Conservation (phyloP, 2,113 vertebrate species). For the Seriola quinqueradiata region DNA sequence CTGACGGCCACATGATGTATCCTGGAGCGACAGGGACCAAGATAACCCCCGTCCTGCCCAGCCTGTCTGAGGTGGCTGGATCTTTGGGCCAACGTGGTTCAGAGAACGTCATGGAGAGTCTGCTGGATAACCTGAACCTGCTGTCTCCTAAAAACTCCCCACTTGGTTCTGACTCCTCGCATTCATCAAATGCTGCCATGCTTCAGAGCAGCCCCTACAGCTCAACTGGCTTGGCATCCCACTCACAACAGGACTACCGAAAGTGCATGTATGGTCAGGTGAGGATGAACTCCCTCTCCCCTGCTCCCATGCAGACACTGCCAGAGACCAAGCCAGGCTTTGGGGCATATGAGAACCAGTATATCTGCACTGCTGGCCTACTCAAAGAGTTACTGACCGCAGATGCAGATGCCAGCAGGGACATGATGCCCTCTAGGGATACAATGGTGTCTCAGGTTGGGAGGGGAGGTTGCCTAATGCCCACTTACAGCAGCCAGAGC, state of each 20-base stretch:
- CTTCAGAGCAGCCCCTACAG: conserved; percentile 90
- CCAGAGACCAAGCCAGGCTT: conserved; percentile 90
- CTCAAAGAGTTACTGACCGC: conserved; percentile 94
- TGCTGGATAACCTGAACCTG: conserved; percentile 95
- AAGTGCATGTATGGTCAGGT: conserved; percentile 90
- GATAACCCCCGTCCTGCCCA: conserved; percentile 91
- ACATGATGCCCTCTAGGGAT: conserved; percentile 88
- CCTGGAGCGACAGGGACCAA: conserved; percentile 85
- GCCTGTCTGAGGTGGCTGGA: conserved; percentile 92
- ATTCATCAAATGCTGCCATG: conserved; percentile 88
- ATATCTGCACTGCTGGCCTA: conserved; percentile 89
- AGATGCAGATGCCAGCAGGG: conserved; percentile 87
- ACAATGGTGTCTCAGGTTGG: conserved; percentile 85
- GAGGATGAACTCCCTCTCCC: conserved; percentile 87
- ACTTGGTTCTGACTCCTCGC: conserved; percentile 85
- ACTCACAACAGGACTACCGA: conserved; percentile 88
- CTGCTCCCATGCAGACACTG: conserved; percentile 89
- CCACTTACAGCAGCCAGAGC: conserved; percentile 73
- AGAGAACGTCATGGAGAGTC: conserved; percentile 93
- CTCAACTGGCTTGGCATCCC: conserved; percentile 85
- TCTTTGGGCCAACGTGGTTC: conserved; percentile 82
- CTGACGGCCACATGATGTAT: conserved; percentile 93
- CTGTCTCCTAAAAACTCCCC: conserved; percentile 89
- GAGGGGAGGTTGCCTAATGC: conserved; percentile 68
- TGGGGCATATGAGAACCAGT: conserved; percentile 87